Base-by-base conservation (phyloP, 2,797 vertebrate genomes). In the Cuniculus paca region DNA sequence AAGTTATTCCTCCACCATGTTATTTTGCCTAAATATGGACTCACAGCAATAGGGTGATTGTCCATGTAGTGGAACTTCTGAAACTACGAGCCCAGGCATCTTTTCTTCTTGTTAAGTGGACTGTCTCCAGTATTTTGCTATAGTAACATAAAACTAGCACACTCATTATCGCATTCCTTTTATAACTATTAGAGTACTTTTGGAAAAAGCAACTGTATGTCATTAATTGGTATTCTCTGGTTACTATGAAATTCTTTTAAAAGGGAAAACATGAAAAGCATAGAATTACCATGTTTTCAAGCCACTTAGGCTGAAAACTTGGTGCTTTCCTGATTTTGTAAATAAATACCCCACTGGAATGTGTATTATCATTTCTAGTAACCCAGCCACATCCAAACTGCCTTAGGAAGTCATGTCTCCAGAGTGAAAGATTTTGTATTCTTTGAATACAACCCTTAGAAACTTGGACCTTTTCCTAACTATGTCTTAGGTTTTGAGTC, bases 391-490 rank as follows among this genome's bases (percentile, higher is more conserved):
- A 1, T 20, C 16, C 3, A 31, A n/a, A 19, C 28, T 52, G 22
- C 26, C 22, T 39, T 34, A 39, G 20, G 28, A n/a, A 22, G 45
- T 88, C 24, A 20, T 1, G 1, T 83, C 79, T 74, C 42, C 6
- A 24, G 42, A 74, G 42, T 86, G 28, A 65, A 48, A 75, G 9
- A 6, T 16, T 87, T 79, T 42, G 17, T 52, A 16, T 63, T 87
- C 45, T 87, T 77, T 60, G 31, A 56, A 50, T 26, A 90, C 24
- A 93, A 86, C 28, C 34, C 82, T 74, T 60, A 91, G 79, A 90
- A 75, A 88, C 36, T 28, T 68, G 54, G 34, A 9, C 5, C 26
- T 85, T 91, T 91, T 84, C 22, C 63, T 80, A 87, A 91, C 39
- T 68, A 56, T 5, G n/a, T 72, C 65, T 86, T 52, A 81, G 58